Evolutionary conservation across 2,113 vertebrate species (phyloP).

Genomic region (Macrotus californicus): DNA sequence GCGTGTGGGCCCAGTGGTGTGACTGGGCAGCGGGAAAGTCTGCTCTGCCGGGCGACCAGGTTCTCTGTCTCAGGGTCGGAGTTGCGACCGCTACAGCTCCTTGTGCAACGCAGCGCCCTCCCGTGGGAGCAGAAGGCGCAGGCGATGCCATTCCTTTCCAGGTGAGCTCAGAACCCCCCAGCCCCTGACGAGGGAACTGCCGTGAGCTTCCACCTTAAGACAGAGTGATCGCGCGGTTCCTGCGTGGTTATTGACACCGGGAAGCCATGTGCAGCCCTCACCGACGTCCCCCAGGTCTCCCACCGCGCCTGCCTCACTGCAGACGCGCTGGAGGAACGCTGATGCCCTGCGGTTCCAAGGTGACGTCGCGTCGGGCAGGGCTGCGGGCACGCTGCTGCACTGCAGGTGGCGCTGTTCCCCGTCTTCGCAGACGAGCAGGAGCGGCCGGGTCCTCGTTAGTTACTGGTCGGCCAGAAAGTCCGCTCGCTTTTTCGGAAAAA

Average conservation of each 20-base stretch:
- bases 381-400: too few relatives aligned
- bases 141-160: background rate
- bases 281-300: background rate
- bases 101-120: background rate
- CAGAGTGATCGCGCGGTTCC: background rate
- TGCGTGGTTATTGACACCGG: background rate
- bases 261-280: background rate
- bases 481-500: too few relatives aligned
- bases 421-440: too few relatives aligned
- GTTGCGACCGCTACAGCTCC: fast-evolving
- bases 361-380: too few relatives aligned
- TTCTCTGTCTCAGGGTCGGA: background rate
- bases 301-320: background rate
- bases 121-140: background rate
- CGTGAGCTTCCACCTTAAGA: background rate
- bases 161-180: background rate
- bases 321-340: background rate
- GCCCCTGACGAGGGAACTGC: background rate
- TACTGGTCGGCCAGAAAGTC: too few relatives aligned
- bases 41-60: background rate
- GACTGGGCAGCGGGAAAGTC: background rate
- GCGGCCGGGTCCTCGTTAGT: background rate
- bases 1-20: background rate
- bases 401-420: too few relatives aligned
- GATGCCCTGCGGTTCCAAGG: too few relatives aligned